A percentile compares a stretch with the other conserved stretches of the same genome.
These are phyloP conservation scores for Phainopepla nitens DNA, from an alignment of 2,113 vertebrate genomes.

Conservation along the genomic window DNA sequence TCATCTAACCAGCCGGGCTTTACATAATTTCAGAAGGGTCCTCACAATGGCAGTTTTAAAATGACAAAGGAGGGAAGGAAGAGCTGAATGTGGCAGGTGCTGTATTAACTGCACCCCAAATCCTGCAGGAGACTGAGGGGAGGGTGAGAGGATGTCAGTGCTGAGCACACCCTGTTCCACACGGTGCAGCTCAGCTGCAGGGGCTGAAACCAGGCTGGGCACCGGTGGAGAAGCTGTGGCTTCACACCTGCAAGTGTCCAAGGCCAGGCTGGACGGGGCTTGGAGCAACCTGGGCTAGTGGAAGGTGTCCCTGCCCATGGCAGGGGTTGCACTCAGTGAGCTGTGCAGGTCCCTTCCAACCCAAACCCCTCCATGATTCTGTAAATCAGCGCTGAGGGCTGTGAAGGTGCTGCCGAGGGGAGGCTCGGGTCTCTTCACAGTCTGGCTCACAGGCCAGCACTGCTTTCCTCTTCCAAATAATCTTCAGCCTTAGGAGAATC, in stretches of 20 bases:
- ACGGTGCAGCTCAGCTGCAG: accelerated
- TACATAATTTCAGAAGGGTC: slow-evolving; percentile 52
- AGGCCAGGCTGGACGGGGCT: accelerated
- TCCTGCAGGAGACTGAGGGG: background rate
- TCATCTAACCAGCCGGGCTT: slow-evolving; percentile 25
- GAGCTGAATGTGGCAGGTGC: background rate
- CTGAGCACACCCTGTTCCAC: accelerated
- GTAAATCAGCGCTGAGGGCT: background rate
- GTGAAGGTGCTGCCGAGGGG: background rate
- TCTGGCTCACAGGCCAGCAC: background rate
- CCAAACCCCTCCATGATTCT: background rate
- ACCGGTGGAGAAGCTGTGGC: background rate
- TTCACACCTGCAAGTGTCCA: background rate
- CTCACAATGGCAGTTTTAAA: slow-evolving; percentile 73
- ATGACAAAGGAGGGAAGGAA: slow-evolving; percentile 65
- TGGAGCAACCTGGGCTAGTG: background rate
- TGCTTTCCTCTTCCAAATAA: background rate
- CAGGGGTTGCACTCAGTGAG: background rate
- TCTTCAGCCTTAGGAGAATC: background rate
- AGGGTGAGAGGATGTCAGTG: background rate
- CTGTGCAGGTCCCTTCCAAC: background rate
- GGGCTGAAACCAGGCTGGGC: background rate
- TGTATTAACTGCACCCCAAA: background rate
- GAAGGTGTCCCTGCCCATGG: background rate
- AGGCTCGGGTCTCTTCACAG: accelerated